Conservation (phyloP, 1,140 invertebrate species). For the Drosophila lacertosa region DNA sequence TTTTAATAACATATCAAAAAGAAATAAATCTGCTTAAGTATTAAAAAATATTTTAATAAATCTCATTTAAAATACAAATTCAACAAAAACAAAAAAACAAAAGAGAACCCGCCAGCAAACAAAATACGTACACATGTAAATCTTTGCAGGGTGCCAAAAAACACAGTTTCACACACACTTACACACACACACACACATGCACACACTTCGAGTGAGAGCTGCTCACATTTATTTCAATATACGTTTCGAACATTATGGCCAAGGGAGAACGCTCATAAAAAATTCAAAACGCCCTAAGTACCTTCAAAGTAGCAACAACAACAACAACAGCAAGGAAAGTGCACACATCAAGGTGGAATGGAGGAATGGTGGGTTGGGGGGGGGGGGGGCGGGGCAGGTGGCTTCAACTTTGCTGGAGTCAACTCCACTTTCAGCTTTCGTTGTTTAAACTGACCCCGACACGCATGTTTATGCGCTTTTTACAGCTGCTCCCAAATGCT, state of each 20-base stretch:
- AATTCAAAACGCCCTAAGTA: constrained; percentile 79
- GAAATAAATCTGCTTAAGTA: too few relatives aligned
- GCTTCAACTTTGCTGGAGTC: constrained; percentile 1
- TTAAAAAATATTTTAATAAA: too few relatives aligned
- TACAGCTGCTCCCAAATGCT: constrained; percentile 72
- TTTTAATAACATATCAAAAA: too few relatives aligned
- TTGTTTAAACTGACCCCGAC: constrained; percentile 59
- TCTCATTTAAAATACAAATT: not conserved
- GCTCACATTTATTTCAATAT: constrained; percentile 73
- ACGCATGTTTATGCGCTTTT: constrained; percentile 81
- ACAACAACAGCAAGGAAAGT: constrained; percentile 51
- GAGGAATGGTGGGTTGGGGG: constrained; percentile 5
- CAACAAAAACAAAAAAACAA: not conserved
- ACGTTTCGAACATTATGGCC: constrained; percentile 67
- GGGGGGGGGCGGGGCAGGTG: not conserved
- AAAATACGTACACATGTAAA: not conserved
- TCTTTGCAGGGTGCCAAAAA: not conserved
- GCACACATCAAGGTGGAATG: constrained; percentile 56
- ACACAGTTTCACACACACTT: not conserved
- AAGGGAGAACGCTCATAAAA: constrained; percentile 67
- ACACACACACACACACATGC: constrained; percentile 14
- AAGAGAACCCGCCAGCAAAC: not conserved
- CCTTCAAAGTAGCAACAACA: constrained; percentile 65
- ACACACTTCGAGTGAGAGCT: constrained; percentile 41
- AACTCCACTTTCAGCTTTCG: constrained; percentile 27